Percentiles rank a stretch among this genome's conserved stretches.
Conservation (phyloP, 2,797 vertebrate species). For the Molossus alvarezi region DNA sequence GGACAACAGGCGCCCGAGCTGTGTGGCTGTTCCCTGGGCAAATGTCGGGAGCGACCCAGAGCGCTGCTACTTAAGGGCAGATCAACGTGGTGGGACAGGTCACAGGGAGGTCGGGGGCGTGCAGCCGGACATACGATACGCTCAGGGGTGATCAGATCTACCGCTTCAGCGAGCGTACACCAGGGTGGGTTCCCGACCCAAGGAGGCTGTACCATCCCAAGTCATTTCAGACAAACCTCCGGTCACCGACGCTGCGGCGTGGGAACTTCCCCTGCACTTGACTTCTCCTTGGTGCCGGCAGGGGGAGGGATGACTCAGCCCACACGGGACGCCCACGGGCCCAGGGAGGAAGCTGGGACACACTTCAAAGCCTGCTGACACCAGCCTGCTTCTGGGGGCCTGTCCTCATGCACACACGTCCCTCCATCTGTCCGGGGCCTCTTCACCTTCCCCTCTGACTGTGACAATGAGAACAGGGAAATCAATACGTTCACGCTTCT, state of each 20-base stretch:
- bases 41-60: not conserved
- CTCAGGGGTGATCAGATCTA: not conserved
- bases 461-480: conserved; percentile 64
- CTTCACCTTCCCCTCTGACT: conserved; percentile 72
- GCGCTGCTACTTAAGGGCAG: not conserved
- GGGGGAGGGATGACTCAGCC: conserved; percentile 56
- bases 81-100: not conserved
- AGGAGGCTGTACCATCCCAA: conserved; percentile 26
- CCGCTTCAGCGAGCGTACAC: not conserved
- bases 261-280: not conserved
- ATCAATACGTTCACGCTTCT: conserved; percentile 68
- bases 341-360: conserved; percentile 16
- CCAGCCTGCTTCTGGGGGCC: not conserved
- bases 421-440: conserved; percentile 73
- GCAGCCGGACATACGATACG: not conserved
- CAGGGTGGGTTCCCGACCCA: not conserved
- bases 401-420: conserved; percentile 48
- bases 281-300: not conserved
- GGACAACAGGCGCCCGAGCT: not conserved
- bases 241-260: not conserved
- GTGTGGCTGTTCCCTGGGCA: not conserved
- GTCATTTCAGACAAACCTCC: not conserved
- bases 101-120: not conserved
- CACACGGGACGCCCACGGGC: not conserved
- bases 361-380: conserved; percentile 11